Percentiles rank a stretch among this genome's conserved stretches.
Evolutionary conservation across 2,797 vertebrate species (phyloP).

Genomic region (Leptodactylus fallax): DNA sequence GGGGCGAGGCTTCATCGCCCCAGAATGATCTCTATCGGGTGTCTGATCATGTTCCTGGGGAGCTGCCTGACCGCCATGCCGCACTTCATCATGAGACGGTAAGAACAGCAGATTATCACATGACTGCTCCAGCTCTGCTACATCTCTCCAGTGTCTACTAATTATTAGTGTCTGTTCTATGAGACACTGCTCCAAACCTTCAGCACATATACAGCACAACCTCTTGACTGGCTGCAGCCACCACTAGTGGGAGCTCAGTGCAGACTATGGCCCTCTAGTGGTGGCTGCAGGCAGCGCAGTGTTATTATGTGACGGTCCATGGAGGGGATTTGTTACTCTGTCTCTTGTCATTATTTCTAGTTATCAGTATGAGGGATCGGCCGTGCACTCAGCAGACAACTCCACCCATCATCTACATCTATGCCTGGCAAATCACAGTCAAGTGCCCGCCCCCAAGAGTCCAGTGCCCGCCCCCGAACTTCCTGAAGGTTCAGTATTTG

Average conservation of each 20-base stretch:
- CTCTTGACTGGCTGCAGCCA: background rate
- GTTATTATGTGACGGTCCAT: too few relatives aligned
- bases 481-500: background rate
- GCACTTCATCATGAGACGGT: slow-evolving; percentile 91
- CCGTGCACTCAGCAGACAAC: slow-evolving; percentile 68
- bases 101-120: slow-evolving; percentile 65
- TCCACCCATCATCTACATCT: slow-evolving; percentile 69
- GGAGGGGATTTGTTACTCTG: background rate
- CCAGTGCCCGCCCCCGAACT: slow-evolving; percentile 43
- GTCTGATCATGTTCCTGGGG: slow-evolving; percentile 90
- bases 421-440: slow-evolving; percentile 71
- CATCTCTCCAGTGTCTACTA: too few relatives aligned
- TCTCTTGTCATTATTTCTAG: slow-evolving; percentile 65
- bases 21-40: slow-evolving; percentile 89
- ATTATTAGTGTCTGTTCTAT: too few relatives aligned
- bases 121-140: background rate
- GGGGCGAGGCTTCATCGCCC: slow-evolving; percentile 91
- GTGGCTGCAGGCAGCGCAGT: too few relatives aligned
- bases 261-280: too few relatives aligned
- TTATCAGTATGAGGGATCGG: slow-evolving; percentile 74
- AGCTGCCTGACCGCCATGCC: slow-evolving; percentile 89
- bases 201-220: too few relatives aligned
- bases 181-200: too few relatives aligned
- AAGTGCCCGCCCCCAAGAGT: slow-evolving; percentile 44
- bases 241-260: background rate